These are phyloP conservation scores for Drosophila aldrichi DNA, from an alignment of 2,888 invertebrate species.

Conservation along the genomic window DNA sequence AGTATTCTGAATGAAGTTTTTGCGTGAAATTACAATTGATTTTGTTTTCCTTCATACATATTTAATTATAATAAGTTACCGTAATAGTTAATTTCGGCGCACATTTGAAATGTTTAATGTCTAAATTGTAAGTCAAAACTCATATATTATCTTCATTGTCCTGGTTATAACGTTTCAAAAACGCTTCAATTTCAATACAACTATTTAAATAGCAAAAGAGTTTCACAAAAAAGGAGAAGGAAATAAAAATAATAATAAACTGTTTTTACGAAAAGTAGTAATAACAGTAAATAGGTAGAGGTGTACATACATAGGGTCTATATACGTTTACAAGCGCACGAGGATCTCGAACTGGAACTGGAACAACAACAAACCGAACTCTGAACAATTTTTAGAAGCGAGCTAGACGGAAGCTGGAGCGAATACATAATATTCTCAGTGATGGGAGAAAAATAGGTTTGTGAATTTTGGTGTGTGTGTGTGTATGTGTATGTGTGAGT, in stretches of 20 bases:
- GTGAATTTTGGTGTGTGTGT: constrained; percentile 6
- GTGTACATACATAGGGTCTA: constrained; percentile 43
- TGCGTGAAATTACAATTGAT: constrained; percentile 60
- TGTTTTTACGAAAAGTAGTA: constrained; percentile 39
- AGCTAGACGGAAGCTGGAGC: constrained; percentile 44
- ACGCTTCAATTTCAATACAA: constrained; percentile 72
- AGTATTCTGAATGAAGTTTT: constrained; percentile 56
- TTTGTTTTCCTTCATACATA: constrained; percentile 37
- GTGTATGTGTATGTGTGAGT: constrained; percentile 7
- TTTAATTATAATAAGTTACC: constrained; percentile 55
- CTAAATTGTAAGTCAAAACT: constrained; percentile 76
- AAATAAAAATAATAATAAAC: constrained; percentile 19
- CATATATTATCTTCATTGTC: constrained; percentile 70
- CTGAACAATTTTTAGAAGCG: constrained; percentile 44
- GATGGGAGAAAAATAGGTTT: constrained; percentile 32
- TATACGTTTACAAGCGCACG: constrained; percentile 47
- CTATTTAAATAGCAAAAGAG: constrained; percentile 59
- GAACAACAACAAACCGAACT: constrained; percentile 42
- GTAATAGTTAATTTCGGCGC: constrained; percentile 57
- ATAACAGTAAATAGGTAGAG: constrained; percentile 33
- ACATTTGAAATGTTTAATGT: constrained; percentile 70
- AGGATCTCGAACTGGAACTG: constrained; percentile 40
- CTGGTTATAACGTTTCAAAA: constrained; percentile 68
- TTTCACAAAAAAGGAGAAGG: constrained; percentile 30
- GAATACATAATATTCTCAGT: constrained; percentile 26